These are phyloP conservation scores for Perognathus longimembris DNA, from an alignment of 2,113 vertebrate species.

Conservation along the genomic window DNA sequence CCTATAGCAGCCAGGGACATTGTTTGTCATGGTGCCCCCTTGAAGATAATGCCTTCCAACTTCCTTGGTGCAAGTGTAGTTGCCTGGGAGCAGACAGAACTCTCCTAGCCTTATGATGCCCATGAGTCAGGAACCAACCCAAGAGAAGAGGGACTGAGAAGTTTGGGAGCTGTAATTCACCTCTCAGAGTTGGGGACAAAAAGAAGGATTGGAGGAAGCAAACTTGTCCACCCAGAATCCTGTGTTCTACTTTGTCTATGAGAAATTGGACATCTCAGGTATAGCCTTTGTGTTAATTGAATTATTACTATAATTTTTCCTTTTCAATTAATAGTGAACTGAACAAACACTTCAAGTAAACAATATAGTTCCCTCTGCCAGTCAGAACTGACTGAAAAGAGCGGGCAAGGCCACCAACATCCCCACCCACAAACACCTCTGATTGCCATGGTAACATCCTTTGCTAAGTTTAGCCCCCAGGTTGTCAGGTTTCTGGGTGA, in stretches of 20 bases:
- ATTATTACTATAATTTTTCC: background rate
- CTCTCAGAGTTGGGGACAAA: background rate
- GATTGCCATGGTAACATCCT: background rate
- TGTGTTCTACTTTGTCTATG: background rate
- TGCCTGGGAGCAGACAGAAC: background rate
- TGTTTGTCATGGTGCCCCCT: background rate
- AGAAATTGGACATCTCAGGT: background rate
- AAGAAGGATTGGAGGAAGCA: background rate
- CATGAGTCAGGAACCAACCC: background rate
- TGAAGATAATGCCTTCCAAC: background rate
- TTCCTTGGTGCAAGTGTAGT: background rate
- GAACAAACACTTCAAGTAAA: background rate
- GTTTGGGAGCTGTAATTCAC: background rate
- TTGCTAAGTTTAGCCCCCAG: background rate
- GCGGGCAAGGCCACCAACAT: background rate
- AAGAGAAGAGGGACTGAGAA: background rate
- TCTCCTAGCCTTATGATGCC: background rate
- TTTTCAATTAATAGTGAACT: background rate
- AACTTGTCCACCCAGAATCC: background rate
- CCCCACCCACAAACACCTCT: background rate
- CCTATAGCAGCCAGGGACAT: background rate
- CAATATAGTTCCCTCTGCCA: background rate
- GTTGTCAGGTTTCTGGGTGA: constrained; percentile 2
- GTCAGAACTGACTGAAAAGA: background rate
- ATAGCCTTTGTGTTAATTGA: background rate